phyloP scores from a whole-genome alignment of 2,113 vertebrate genomes.

The Asarcornis scutulata region DNA sequence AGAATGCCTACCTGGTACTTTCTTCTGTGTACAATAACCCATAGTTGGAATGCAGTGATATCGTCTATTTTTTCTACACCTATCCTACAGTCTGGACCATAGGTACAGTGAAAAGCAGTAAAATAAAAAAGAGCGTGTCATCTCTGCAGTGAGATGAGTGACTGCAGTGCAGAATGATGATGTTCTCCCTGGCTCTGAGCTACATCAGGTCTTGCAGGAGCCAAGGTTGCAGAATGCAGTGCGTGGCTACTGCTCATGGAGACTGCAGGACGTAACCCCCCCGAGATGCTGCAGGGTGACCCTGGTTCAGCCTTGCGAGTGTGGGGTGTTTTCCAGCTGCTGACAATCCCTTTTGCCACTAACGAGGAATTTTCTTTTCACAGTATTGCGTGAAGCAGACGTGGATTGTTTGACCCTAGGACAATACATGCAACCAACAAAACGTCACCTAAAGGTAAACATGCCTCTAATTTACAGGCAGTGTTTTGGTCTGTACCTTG shows the following conservation, averaged over 20 bases:
- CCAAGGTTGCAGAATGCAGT: accelerated
- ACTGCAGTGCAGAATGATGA: not conserved
- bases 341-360: not conserved
- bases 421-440: conserved; percentile 99
- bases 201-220: not conserved
- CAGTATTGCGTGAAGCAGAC: conserved; percentile 87
- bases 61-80: not conserved
- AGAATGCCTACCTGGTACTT: not conserved
- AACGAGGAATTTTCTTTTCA: not conserved
- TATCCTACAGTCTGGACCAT: not conserved
- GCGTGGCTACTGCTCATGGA: accelerated
- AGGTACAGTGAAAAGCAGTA: not conserved
- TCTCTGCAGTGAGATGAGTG: not conserved
- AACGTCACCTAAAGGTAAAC: conserved; percentile 92
- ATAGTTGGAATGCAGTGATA: not conserved
- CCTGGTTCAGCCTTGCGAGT: not conserved
- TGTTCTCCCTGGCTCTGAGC: not conserved
- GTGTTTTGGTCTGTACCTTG: not conserved
- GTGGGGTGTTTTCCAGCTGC: not conserved
- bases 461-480: not conserved
- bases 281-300: accelerated
- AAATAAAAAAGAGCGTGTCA: not conserved
- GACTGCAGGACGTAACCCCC: too few species aligned
- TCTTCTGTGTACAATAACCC: not conserved
- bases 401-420: conserved; percentile 97